Evolutionary conservation across 92 coral and sea anemone species (phyloP).

Genomic region (Porites rus): DNA sequence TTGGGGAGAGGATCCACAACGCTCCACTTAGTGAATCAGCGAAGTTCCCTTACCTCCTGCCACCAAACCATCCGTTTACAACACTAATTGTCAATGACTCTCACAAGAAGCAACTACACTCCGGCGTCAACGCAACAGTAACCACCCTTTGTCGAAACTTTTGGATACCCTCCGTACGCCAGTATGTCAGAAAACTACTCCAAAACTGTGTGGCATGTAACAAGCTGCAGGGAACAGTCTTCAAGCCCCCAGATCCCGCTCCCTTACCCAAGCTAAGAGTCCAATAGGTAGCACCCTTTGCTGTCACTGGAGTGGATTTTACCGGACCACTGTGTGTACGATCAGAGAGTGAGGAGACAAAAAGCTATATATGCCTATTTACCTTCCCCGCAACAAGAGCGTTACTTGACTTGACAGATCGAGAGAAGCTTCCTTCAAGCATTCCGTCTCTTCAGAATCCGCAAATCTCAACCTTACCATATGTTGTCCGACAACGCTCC

Average conservation of each 20-base stretch:
- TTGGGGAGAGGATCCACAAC: conserved; percentile 71
- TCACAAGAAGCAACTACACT: conserved; percentile 53
- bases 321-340: conserved; percentile 56
- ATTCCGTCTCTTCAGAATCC: conserved; percentile 26
- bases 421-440: conserved; percentile 34
- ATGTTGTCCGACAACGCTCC: conserved; percentile 56
- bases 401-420: conserved; percentile 19
- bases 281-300: conserved; percentile 32
- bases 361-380: conserved; percentile 52
- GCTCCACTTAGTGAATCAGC: conserved; percentile 48
- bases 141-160: conserved; percentile 56
- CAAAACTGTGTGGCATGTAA: conserved; percentile 51
- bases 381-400: conserved; percentile 39
- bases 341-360: neutral
- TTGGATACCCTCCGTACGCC: conserved; percentile 52
- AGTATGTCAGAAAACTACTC: conserved; percentile 23
- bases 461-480: conserved; percentile 25
- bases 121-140: conserved; percentile 61
- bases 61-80: conserved; percentile 53
- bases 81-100: conserved; percentile 33
- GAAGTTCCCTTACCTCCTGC: conserved; percentile 52
- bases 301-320: conserved; percentile 66
- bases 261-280: conserved; percentile 47
- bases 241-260: conserved; percentile 26
- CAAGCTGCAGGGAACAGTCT: conserved; percentile 44